A percentile compares a stretch with the other conserved stretches of the same genome.
These are phyloP conservation scores for Pterocles orientalis DNA, from an alignment of 2,113 vertebrate species.

Conservation along the genomic window DNA sequence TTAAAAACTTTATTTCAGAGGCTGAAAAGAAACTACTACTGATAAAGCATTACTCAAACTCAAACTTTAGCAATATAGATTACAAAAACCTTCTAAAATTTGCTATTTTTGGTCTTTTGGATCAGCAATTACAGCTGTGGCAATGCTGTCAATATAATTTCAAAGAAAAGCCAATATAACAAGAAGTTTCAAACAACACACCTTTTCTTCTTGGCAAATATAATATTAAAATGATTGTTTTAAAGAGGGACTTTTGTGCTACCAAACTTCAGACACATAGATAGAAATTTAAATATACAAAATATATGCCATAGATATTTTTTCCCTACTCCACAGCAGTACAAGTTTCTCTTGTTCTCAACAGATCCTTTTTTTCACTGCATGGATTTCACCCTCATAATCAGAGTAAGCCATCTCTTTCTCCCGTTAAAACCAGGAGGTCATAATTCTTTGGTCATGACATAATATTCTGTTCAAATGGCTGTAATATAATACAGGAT, in stretches of 20 bases:
- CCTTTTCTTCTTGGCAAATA: slow-evolving; percentile 69
- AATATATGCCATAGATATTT: slow-evolving; percentile 79
- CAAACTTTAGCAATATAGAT: slow-evolving; percentile 79
- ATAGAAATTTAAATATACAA: slow-evolving; percentile 84
- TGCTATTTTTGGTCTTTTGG: slow-evolving; percentile 79
- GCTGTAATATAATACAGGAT: slow-evolving; percentile 44
- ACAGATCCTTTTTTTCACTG: slow-evolving; percentile 66
- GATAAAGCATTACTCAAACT: slow-evolving; percentile 74
- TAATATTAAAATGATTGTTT: slow-evolving; percentile 77
- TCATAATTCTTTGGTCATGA: slow-evolving; percentile 81
- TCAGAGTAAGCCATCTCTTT: slow-evolving; percentile 68
- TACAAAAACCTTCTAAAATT: slow-evolving; percentile 78
- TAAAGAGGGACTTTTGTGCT: slow-evolving; percentile 75
- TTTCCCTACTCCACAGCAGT: slow-evolving; percentile 56
- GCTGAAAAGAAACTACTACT: slow-evolving; percentile 74
- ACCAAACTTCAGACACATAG: slow-evolving; percentile 72
- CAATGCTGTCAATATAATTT: slow-evolving; percentile 72
- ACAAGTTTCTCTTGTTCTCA: slow-evolving; percentile 62
- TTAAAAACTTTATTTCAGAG: slow-evolving; percentile 80
- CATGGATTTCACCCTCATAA: slow-evolving; percentile 70
- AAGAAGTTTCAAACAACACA: slow-evolving; percentile 71
- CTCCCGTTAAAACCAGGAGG: slow-evolving; percentile 70
- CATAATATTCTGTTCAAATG: slow-evolving; percentile 68
- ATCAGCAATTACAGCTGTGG: slow-evolving; percentile 62
- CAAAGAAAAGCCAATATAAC: slow-evolving; percentile 74